A percentile compares a stretch with the other conserved stretches of the same genome.
Conservation (phyloP, 2,888 invertebrate species). For the Agonopterix subpropinquella region DNA sequence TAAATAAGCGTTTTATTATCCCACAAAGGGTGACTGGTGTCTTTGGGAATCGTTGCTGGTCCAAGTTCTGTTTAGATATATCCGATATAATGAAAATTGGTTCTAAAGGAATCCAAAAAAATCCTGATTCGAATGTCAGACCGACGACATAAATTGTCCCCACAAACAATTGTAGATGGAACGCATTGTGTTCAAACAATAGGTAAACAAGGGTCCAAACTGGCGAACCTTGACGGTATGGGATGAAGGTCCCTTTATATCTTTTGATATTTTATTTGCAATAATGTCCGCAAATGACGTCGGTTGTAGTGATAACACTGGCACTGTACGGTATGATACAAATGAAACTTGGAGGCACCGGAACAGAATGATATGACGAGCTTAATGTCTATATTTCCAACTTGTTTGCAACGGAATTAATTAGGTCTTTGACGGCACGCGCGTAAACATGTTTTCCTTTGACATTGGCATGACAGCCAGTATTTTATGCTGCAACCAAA, state of each 20-base stretch:
- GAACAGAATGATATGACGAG: no score
- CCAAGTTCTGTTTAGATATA: no score
- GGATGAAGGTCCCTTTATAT: conserved; percentile 21
- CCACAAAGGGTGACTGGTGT: not conserved
- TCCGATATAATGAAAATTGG: no score
- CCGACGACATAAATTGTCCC: conserved; percentile 37
- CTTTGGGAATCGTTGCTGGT: no score
- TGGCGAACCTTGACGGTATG: conserved; percentile 22
- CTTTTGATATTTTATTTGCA: conserved; percentile 14
- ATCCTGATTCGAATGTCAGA: conserved; percentile 14
- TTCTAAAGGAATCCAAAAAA: conserved; percentile 5
- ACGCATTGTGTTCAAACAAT: conserved; percentile 45
- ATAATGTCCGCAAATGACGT: conserved; percentile 6
- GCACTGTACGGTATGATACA: no score
- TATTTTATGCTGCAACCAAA: no score
- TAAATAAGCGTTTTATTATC: conserved; percentile 17
- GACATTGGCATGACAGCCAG: no score
- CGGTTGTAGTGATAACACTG: not conserved
- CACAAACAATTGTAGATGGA: conserved; percentile 37
- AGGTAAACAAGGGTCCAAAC: conserved; percentile 32
- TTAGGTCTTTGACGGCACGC: no score
- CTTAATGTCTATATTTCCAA: no score
- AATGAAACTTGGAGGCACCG: no score
- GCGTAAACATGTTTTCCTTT: no score
- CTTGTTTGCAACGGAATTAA: no score